A percentile compares a stretch with the other conserved stretches of the same genome.
Evolutionary conservation across 1,140 invertebrate genomes (phyloP).

Genomic region (Drosophila rhopaloa): DNA sequence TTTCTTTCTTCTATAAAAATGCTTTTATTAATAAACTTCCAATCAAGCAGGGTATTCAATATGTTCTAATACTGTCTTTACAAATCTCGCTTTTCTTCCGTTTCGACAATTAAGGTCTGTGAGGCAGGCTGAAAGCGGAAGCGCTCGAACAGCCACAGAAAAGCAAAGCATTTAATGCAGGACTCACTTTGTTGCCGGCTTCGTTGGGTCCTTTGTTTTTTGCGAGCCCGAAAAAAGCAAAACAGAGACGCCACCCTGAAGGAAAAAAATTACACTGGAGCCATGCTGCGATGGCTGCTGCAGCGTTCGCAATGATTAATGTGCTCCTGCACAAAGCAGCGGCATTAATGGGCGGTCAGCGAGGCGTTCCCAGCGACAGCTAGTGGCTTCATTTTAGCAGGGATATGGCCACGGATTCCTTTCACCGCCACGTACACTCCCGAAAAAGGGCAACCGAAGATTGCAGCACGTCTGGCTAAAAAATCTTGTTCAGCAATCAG

Average conservation of each 20-base stretch:
- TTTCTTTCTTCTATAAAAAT: no score
- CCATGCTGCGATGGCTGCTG: slow-evolving; percentile 56
- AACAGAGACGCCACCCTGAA: neutral
- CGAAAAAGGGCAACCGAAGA: slow-evolving; percentile 34
- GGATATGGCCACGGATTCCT: slow-evolving; percentile 14
- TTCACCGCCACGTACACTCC: slow-evolving; percentile 21
- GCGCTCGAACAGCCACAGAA: slow-evolving; percentile 47
- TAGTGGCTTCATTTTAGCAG: slow-evolving; percentile 58
- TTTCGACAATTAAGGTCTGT: slow-evolving; percentile 52
- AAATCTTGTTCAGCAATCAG: slow-evolving; percentile 57
- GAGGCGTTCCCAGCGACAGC: slow-evolving; percentile 52
- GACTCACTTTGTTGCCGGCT: slow-evolving; percentile 59
- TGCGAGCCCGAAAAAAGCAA: slow-evolving; percentile 16
- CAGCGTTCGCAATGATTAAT: slow-evolving; percentile 77
- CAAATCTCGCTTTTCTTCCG: slow-evolving; percentile 14
- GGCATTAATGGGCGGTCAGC: slow-evolving; percentile 73
- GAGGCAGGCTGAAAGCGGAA: slow-evolving; percentile 56
- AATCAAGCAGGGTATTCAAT: neutral
- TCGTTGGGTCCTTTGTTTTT: slow-evolving; percentile 36
- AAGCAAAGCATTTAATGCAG: slow-evolving; percentile 69
- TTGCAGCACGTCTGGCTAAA: slow-evolving; percentile 61
- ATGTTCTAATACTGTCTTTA: neutral
- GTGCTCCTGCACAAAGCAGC: slow-evolving; percentile 54
- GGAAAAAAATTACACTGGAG: slow-evolving; percentile 13
- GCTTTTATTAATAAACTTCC: no score